Evolutionary conservation across 2,113 vertebrate species (phyloP).

Genomic region (Conger conger): DNA sequence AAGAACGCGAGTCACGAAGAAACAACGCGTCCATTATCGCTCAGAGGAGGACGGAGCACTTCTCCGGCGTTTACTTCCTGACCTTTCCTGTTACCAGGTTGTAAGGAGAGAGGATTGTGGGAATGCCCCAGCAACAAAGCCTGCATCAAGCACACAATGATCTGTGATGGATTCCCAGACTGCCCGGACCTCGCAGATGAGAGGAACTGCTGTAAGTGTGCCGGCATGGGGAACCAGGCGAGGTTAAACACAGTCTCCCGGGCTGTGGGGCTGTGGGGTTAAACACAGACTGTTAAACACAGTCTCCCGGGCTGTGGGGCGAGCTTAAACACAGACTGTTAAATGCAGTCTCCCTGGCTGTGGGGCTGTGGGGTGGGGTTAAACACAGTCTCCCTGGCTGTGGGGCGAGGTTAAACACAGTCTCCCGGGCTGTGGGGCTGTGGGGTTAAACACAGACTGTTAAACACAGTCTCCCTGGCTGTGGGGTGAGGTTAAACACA

Average conservation of each 20-base stretch:
- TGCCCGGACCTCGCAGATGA: slow-evolving; percentile 88
- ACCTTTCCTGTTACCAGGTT: slow-evolving; percentile 71
- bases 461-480: too few species aligned
- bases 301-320: too few species aligned
- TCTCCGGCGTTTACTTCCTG: slow-evolving; percentile 8
- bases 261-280: too few species aligned
- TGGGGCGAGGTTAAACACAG: too few species aligned
- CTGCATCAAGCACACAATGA: slow-evolving; percentile 82
- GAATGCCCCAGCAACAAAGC: slow-evolving; percentile 83
- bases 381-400: too few species aligned
- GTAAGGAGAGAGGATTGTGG: slow-evolving; percentile 88
- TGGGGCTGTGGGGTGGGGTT: neutral
- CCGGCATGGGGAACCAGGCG: neutral
- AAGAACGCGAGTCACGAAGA: neutral
- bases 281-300: too few species aligned
- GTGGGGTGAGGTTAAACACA: too few species aligned
- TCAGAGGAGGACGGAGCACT: neutral
- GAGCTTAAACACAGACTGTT: too few species aligned
- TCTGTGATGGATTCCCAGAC: slow-evolving; percentile 95
- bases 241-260: neutral
- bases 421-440: too few species aligned
- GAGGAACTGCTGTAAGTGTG: slow-evolving; percentile 87
- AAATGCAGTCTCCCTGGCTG: neutral
- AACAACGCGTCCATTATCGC: neutral
- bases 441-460: too few species aligned